These are phyloP conservation scores for Oncorhynchus keta DNA, from an alignment of 2,113 vertebrate species.

Conservation along the genomic window DNA sequence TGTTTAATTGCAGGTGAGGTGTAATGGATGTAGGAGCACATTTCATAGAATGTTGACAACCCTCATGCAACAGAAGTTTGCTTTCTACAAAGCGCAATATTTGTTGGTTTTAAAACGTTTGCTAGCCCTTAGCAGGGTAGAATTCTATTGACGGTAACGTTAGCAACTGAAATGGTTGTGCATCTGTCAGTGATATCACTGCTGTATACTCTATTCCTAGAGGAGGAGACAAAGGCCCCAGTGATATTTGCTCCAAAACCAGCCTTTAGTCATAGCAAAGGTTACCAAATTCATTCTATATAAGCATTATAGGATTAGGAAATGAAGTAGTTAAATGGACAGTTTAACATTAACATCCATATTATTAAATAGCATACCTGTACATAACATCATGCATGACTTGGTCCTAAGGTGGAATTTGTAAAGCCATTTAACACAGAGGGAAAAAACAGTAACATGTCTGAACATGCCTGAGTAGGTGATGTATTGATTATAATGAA, in stretches of 20 bases:
- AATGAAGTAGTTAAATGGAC: not conserved
- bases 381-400: constrained; percentile 7
- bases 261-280: not conserved
- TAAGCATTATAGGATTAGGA: not conserved
- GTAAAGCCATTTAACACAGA: constrained; percentile 11
- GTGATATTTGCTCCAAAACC: not conserved
- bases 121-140: no score
- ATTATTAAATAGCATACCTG: not conserved
- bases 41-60: not conserved
- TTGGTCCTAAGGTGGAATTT: constrained; percentile 16
- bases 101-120: no score
- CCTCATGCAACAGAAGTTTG: not conserved
- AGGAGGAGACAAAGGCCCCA: not conserved
- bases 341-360: constrained; percentile 7
- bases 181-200: not conserved
- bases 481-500: constrained; percentile 11
- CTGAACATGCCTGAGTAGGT: constrained; percentile 8
- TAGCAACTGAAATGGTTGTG: not conserved
- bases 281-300: not conserved
- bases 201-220: no score
- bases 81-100: no score
- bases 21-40: not conserved
- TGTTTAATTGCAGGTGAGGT: constrained; percentile 50
- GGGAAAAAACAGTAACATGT: not conserved
- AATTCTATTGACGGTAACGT: not conserved